Conservation (phyloP, 1,140 invertebrate genomes). For the Trissolcus basalis region DNA sequence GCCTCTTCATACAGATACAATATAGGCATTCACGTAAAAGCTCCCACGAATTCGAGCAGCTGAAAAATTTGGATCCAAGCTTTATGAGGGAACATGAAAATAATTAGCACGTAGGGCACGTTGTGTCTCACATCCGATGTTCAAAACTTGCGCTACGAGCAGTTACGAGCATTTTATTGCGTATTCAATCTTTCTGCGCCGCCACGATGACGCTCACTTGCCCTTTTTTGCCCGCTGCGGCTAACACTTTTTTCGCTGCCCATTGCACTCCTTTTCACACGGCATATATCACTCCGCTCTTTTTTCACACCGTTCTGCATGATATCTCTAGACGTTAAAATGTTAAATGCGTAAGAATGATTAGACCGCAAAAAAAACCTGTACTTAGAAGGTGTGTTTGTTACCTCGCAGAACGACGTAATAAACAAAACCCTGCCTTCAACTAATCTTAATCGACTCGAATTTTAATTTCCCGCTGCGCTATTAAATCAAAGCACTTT, state of each 20-base stretch:
- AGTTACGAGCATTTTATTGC: constrained; percentile 58
- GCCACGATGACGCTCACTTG: constrained; percentile 41
- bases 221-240: constrained; percentile 35
- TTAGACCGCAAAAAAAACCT: constrained; percentile 33
- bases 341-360: constrained; percentile 42
- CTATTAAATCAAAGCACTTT: no score
- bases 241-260: constrained; percentile 36
- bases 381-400: no score
- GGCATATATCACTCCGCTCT: not conserved
- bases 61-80: constrained; percentile 36
- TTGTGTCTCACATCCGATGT: constrained; percentile 9
- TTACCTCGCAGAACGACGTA: no score
- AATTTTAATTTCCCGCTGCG: no score
- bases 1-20: constrained; percentile 28
- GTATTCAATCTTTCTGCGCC: constrained; percentile 49
- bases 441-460: no score
- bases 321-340: constrained; percentile 39
- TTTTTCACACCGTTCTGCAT: constrained; percentile 37
- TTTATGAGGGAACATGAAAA: constrained; percentile 50
- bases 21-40: constrained; percentile 7
- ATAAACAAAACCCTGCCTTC: no score
- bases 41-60: not conserved
- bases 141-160: constrained; percentile 33
- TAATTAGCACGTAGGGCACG: constrained; percentile 50
- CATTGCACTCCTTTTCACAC: constrained; percentile 2